A percentile compares a stretch with the other conserved stretches of the same genome.
Conservation (phyloP, 2,888 invertebrate species). For the Drosophila emarginata region DNA sequence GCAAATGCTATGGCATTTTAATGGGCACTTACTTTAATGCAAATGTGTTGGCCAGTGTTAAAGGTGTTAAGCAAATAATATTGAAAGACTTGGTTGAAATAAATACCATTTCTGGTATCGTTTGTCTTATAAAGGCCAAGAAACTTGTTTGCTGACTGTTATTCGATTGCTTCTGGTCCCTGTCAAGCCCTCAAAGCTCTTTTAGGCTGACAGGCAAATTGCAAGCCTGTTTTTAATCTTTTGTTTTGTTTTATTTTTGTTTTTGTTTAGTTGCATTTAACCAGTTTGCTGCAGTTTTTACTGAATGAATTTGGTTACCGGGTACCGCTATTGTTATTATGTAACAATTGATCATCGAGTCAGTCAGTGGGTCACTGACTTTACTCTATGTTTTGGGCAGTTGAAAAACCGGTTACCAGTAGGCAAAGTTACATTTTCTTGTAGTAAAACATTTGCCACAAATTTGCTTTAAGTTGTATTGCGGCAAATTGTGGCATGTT, state of each 20-base stretch:
- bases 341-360: constrained; percentile 46
- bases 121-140: constrained; percentile 48
- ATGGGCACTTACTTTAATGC: background rate
- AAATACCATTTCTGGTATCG: constrained; percentile 33
- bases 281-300: constrained; percentile 50
- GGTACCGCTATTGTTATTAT: constrained; percentile 36
- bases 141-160: constrained; percentile 53
- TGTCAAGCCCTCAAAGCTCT: constrained; percentile 2
- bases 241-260: constrained; percentile 13
- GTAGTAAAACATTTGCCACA: background rate
- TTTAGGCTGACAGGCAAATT: constrained; percentile 19
- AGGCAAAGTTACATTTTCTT: background rate
- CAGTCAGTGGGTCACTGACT: constrained; percentile 76
- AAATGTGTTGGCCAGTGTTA: constrained; percentile 10
- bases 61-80: background rate
- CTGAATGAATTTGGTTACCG: constrained; percentile 48
- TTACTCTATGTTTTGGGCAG: constrained; percentile 9
- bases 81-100: constrained; percentile 23
- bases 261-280: constrained; percentile 15
- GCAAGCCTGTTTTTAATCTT: constrained; percentile 10
- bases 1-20: background rate
- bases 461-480: background rate
- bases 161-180: constrained; percentile 1
- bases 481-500: background rate
- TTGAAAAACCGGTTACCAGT: constrained; percentile 6